Percentiles rank a stretch among this genome's conserved stretches.
Conservation (phyloP, 2,113 vertebrate species). For the Psettodes erumei region DNA sequence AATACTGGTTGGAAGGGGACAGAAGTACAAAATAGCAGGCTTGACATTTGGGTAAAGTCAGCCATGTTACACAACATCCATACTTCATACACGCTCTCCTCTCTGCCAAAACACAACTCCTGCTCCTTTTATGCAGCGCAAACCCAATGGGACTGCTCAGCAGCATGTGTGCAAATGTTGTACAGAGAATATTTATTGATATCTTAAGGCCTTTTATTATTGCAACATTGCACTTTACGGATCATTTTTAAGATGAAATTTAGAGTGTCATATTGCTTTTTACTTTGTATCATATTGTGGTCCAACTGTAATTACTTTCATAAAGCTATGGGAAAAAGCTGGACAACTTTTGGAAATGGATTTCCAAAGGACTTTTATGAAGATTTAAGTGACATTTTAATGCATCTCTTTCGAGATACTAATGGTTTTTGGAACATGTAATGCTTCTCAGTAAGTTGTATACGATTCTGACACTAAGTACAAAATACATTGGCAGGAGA, state of each 20-base stretch:
- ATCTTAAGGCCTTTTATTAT: conserved; percentile 46
- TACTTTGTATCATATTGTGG: conserved; percentile 1
- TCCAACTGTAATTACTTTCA: conserved; percentile 40
- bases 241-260: conserved; percentile 32
- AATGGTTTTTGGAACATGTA: conserved; percentile 1
- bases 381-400: conserved; percentile 42
- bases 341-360: conserved; percentile 16
- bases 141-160: not conserved
- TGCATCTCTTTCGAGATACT: conserved; percentile 4
- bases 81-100: conserved; percentile 25
- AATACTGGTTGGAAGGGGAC: conserved; percentile 94
- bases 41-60: conserved; percentile 10
- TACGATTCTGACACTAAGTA: not conserved
- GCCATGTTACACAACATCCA: conserved; percentile 4
- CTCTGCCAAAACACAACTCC: conserved; percentile 39
- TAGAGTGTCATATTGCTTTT: conserved; percentile 38
- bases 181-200: conserved; percentile 67
- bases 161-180: conserved; percentile 12
- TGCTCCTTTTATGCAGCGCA: conserved; percentile 16
- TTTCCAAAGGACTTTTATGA: conserved; percentile 3
- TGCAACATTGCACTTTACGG: conserved; percentile 75
- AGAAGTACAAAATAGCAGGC: conserved; percentile 75
- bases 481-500: conserved; percentile 18
- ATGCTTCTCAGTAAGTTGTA: conserved; percentile 13
- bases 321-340: conserved; percentile 6